These are phyloP conservation scores for Varecia variegata DNA, from an alignment of 2,797 vertebrate species.

Conservation along the genomic window DNA sequence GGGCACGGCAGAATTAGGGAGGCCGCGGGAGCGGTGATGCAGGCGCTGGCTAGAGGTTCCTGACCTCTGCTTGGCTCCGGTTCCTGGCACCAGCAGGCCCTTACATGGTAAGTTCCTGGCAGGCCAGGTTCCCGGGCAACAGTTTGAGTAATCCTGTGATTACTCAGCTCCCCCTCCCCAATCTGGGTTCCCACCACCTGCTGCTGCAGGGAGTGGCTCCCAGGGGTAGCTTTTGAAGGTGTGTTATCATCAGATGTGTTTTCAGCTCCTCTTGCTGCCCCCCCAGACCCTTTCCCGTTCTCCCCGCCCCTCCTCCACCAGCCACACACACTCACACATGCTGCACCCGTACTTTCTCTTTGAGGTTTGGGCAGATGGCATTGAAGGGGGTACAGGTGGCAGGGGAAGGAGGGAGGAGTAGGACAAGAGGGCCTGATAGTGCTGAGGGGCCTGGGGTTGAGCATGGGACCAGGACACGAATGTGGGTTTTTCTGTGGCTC, in stretches of 20 bases:
- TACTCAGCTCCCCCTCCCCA: constrained; percentile 75
- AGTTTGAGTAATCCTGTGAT: constrained; percentile 79
- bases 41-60: constrained; percentile 12
- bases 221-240: neutral
- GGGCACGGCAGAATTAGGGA: neutral
- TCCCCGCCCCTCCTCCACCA: neutral
- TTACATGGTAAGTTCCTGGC: constrained; percentile 74
- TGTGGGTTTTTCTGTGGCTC: neutral
- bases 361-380: constrained; percentile 53
- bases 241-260: neutral
- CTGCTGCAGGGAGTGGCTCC: neutral
- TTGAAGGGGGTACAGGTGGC: neutral
- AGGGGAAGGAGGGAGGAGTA: neutral
- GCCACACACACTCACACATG: neutral
- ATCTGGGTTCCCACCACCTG: constrained; percentile 62
- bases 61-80: constrained; percentile 69
- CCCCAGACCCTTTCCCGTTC: neutral
- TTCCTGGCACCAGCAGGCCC: constrained; percentile 68
- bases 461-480: neutral
- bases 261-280: constrained; percentile 3
- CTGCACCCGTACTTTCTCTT: neutral
- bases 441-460: neutral
- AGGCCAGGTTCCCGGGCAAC: constrained; percentile 65
- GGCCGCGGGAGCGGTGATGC: neutral
- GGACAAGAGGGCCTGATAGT: neutral